Evolutionary conservation across 2,888 invertebrate genomes (phyloP).

Genomic region (Alloplasta piceator): DNA sequence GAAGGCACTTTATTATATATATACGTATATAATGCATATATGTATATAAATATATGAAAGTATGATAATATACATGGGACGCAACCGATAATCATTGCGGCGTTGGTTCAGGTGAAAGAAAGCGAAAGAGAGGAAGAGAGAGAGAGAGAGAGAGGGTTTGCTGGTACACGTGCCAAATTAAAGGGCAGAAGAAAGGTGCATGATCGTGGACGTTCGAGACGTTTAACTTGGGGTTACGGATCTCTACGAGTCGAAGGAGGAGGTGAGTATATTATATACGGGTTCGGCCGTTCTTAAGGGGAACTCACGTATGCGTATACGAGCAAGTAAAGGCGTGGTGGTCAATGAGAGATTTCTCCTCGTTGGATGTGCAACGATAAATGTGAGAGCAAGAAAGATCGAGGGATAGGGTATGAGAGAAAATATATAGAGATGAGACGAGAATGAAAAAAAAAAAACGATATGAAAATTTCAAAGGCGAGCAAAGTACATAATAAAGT

Average conservation of each 20-base stretch:
- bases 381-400: conserved; percentile 60
- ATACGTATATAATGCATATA: conserved; percentile 11
- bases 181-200: conserved; percentile 72
- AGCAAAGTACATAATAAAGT: conserved; percentile 69
- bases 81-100: conserved; percentile 79
- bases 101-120: conserved; percentile 76
- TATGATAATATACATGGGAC: conserved; percentile 56
- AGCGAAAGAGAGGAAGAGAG: conserved; percentile 22
- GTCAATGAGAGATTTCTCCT: conserved; percentile 61
- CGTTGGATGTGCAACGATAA: conserved; percentile 52
- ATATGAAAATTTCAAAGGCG: conserved; percentile 46
- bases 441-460: conserved; percentile 10
- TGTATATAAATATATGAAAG: conserved; percentile 31
- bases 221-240: conserved; percentile 40
- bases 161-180: conserved; percentile 80
- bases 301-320: conserved; percentile 53
- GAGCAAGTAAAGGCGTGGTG: conserved; percentile 65
- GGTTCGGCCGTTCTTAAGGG: conserved; percentile 70
- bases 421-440: conserved; percentile 8
- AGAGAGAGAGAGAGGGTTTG: conserved; percentile 22
- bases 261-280: conserved; percentile 58
- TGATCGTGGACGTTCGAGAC: conserved; percentile 52
- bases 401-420: conserved; percentile 37
- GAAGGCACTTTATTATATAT: no score
- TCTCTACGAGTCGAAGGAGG: conserved; percentile 35